Percentiles rank a stretch among this genome's conserved stretches.
phyloP scores from a whole-genome alignment of 2,113 vertebrate genomes.

The Heterotis niloticus region DNA sequence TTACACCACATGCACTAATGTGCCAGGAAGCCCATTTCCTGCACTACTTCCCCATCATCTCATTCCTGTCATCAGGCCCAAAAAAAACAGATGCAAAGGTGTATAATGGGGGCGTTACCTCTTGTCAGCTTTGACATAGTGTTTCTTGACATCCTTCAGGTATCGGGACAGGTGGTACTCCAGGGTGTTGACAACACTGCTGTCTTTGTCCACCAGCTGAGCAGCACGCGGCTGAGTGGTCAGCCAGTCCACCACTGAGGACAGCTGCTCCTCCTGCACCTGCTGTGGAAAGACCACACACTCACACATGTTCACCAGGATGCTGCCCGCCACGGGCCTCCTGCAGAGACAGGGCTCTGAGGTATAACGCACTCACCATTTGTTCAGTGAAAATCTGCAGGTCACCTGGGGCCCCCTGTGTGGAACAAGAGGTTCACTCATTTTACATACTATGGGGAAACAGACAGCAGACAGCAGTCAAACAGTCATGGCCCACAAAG shows the following conservation, averaged over 20 bases:
- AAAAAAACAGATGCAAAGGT: neutral
- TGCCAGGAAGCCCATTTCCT: no score
- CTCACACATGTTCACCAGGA: neutral
- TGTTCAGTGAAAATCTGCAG: constrained; percentile 94
- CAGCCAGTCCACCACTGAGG: constrained; percentile 91
- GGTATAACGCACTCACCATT: constrained; percentile 74
- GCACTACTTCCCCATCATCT: no score
- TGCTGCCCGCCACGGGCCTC: neutral
- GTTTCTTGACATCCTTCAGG: constrained; percentile 90
- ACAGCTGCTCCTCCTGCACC: constrained; percentile 90
- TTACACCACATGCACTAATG: no score
- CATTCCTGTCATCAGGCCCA: no score
- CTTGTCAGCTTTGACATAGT: constrained; percentile 91
- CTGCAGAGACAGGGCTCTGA: neutral
- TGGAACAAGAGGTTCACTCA: neutral
- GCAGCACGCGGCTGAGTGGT: constrained; percentile 88
- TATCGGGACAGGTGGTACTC: constrained; percentile 86
- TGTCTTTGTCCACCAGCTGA: constrained; percentile 91
- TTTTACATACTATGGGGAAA: neutral
- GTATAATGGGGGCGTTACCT: constrained; percentile 62
- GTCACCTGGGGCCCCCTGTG: constrained; percentile 81
- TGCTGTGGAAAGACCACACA: constrained; percentile 65
- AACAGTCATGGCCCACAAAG: neutral
- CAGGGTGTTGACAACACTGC: constrained; percentile 84
- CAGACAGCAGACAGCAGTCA: no score